Base-by-base conservation (phyloP, 1,140 invertebrate species). In the Platyscapa corneri region DNA sequence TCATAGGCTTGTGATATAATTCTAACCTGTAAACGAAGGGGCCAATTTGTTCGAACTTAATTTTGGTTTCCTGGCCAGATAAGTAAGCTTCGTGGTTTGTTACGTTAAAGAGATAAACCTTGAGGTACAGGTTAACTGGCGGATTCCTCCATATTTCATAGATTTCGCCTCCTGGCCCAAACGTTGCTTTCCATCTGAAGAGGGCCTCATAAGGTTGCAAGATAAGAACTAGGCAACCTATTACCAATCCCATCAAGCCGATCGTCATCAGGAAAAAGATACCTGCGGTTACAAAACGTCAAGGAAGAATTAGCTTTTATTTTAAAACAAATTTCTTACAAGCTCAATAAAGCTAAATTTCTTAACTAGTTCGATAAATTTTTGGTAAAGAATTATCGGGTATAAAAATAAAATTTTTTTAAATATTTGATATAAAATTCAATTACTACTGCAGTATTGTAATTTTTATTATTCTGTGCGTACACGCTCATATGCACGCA, bases 21-120 rank as follows among this genome's bases (percentile, higher is more conserved):
- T 93, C 94, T 95, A 93, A 98, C 97, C 95, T 97, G 93, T 98
- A 99, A 14, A 97, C 97, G 91, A 98, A 99, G 0, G 98, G 98
- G 0, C 98, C 98, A 75, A 96, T 95, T 95, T 99, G 95, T 89
- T 96, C 90, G 7, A 99, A 94, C 81, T 93, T 95, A 0, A 98
- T 91, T 89, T 97, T 97, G 39, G 95, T 94, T 6, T 94, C 95
- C 46, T 94, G 93, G 0, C 96, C 96, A 5, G 94, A 93, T 88
- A 97, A 92, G 89, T 97, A 98, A 3, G 96, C 97, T 7, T 97
- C 95, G 32, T 95, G 95, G 92, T 99, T 99, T 10, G 97, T 98
- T 0, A 98, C 93, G 90, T 99, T 98, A 91, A 98, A 99, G 5
- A 99, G 93, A 89, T 96, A 98, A 3, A 98, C 95, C 90, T 96